A percentile compares a stretch with the other conserved stretches of the same genome.
These are phyloP conservation scores for Furcifer pardalis DNA, from an alignment of 2,797 vertebrate species.

Conservation along the genomic window DNA sequence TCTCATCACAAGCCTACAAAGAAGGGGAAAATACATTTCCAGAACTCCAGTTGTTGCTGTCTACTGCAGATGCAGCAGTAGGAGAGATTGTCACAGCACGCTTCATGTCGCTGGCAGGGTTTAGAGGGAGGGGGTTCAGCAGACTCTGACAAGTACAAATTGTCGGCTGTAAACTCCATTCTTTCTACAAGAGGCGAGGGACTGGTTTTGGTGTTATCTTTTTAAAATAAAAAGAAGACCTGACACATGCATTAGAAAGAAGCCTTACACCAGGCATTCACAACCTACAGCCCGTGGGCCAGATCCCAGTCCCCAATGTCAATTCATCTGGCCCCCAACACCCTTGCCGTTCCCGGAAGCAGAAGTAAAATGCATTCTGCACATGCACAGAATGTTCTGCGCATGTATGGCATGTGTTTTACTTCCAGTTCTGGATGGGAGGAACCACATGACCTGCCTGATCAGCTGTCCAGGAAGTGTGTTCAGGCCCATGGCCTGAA, in stretches of 20 bases:
- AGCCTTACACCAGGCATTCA: neutral
- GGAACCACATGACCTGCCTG: too few relatives aligned
- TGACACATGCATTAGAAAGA: neutral
- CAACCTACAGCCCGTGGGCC: too few relatives aligned
- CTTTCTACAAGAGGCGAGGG: neutral
- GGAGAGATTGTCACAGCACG: conserved; percentile 33
- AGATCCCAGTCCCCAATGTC: too few relatives aligned
- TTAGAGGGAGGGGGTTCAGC: conserved; percentile 22
- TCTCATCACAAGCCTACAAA: conserved; percentile 34
- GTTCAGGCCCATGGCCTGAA: too few relatives aligned
- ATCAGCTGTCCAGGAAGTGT: too few relatives aligned
- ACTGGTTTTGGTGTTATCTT: neutral
- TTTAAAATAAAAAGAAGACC: neutral
- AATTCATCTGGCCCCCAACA: too few relatives aligned
- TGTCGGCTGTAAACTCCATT: conserved; percentile 16
- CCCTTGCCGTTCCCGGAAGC: too few relatives aligned
- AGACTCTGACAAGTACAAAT: neutral
- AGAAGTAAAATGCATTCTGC: too few relatives aligned
- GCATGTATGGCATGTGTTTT: too few relatives aligned
- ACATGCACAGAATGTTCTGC: too few relatives aligned
- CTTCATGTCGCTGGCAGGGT: too few relatives aligned
- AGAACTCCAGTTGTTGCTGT: conserved; percentile 13
- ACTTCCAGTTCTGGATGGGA: too few relatives aligned
- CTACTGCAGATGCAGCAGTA: conserved; percentile 38
- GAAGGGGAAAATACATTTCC: conserved; percentile 18